Evolutionary conservation across 2,888 invertebrate species (phyloP).

Genomic region (Zygothrica quintamaculata): DNA sequence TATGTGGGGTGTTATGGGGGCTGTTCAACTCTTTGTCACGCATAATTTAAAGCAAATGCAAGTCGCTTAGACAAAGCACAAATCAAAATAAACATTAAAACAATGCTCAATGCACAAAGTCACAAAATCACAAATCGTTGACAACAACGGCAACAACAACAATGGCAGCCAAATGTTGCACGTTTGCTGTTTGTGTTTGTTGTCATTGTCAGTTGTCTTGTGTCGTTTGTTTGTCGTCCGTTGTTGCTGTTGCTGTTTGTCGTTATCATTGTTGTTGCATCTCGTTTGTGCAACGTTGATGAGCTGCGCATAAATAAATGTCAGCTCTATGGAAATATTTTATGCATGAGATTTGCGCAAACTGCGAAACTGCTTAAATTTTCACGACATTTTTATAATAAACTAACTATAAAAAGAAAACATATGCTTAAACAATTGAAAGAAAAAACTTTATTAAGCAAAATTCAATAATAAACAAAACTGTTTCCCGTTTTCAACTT

Average conservation of each 20-base stretch:
- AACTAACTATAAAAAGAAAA: slow-evolving; percentile 13
- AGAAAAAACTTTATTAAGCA: slow-evolving; percentile 11
- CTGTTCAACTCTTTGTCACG: slow-evolving; percentile 45
- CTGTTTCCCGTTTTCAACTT: slow-evolving; percentile 2
- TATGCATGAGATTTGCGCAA: slow-evolving; percentile 36
- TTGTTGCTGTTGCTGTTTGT: slow-evolving; percentile 38
- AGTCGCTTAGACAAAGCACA: slow-evolving; percentile 39
- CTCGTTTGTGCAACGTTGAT: slow-evolving; percentile 48
- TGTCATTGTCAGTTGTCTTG: slow-evolving; percentile 21
- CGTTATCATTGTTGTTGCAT: slow-evolving; percentile 49
- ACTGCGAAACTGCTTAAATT: slow-evolving; percentile 45
- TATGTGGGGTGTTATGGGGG: slow-evolving; percentile 6
- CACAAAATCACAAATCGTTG: slow-evolving; percentile 50
- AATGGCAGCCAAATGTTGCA: slow-evolving; percentile 47
- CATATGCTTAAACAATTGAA: slow-evolving; percentile 1
- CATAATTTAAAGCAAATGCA: slow-evolving; percentile 56
- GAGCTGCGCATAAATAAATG: slow-evolving; percentile 70
- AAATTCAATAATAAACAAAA: slow-evolving; percentile 11
- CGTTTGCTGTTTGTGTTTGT: too few relatives aligned
- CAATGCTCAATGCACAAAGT: slow-evolving; percentile 56
- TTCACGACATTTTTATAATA: slow-evolving; percentile 25
- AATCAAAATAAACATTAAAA: slow-evolving; percentile 36
- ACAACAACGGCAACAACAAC: slow-evolving; percentile 40
- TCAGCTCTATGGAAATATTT: slow-evolving; percentile 35
- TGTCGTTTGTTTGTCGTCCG: slow-evolving; percentile 37